Conservation (phyloP, 2,888 invertebrate genomes). For the Villa cingulata region DNA sequence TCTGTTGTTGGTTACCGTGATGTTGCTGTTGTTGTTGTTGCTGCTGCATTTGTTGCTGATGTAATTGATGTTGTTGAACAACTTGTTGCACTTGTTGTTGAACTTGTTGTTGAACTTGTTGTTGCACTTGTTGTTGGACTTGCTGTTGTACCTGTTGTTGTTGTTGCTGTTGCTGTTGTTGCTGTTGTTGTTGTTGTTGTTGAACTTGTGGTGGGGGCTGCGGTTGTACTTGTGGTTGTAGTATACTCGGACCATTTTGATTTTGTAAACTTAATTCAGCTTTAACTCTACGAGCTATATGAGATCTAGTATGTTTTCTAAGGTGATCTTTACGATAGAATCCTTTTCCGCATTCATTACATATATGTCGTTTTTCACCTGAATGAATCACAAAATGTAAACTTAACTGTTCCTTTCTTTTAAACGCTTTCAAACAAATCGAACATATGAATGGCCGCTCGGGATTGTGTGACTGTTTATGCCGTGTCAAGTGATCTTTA, state of each 20-base stretch:
- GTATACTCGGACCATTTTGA: slow-evolving; percentile 30
- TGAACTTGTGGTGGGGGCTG: slow-evolving; percentile 17
- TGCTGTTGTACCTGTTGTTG: slow-evolving; percentile 34
- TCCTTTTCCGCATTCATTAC: slow-evolving; percentile 74
- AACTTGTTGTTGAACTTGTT: slow-evolving; percentile 21
- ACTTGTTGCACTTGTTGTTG: slow-evolving; percentile 18
- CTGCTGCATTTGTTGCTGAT: slow-evolving; percentile 27
- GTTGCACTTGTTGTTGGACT: slow-evolving; percentile 13
- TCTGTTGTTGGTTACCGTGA: no score
- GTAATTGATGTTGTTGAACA: slow-evolving; percentile 16
- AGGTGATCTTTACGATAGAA: slow-evolving; percentile 81
- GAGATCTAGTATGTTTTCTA: slow-evolving; percentile 69
- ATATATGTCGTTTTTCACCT: slow-evolving; percentile 73
- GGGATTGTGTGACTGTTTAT: slow-evolving; percentile 80
- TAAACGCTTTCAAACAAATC: slow-evolving; percentile 75
- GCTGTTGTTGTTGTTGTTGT: slow-evolving; percentile 23
- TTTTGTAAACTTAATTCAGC: slow-evolving; percentile 43
- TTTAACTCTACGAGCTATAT: slow-evolving; percentile 70
- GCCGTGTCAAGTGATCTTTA: slow-evolving; percentile 74
- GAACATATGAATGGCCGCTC: slow-evolving; percentile 78
- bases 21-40: no score
- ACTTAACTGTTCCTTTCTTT: slow-evolving; percentile 76
- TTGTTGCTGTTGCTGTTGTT: slow-evolving; percentile 39
- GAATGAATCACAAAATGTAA: slow-evolving; percentile 82
- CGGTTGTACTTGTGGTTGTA: slow-evolving; percentile 25